These are phyloP conservation scores for Indicator maculatus DNA, from an alignment of 2,113 vertebrate genomes.

Conservation along the genomic window DNA sequence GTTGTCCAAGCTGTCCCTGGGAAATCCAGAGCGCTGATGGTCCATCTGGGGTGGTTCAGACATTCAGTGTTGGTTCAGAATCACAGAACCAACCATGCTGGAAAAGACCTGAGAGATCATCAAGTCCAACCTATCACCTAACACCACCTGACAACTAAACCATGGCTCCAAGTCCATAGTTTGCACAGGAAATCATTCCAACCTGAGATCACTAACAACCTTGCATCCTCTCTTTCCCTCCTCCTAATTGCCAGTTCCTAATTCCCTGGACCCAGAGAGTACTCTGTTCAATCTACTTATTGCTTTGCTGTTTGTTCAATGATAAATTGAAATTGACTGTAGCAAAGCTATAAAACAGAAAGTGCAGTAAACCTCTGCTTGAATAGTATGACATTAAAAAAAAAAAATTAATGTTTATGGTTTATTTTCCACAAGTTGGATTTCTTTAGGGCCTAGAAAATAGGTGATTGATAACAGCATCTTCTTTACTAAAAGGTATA, in stretches of 20 bases:
- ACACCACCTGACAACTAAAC: too few relatives aligned
- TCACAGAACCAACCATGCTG: too few relatives aligned
- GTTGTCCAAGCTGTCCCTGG: neutral
- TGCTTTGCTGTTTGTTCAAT: neutral
- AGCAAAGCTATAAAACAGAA: neutral
- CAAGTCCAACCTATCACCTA: too few relatives aligned
- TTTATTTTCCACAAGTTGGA: neutral
- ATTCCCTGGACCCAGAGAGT: neutral
- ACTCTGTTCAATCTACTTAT: neutral
- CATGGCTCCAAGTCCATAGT: neutral
- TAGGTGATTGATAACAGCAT: neutral
- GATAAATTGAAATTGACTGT: neutral
- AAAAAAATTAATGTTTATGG: neutral
- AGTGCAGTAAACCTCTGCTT: neutral
- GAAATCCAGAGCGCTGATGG: neutral
- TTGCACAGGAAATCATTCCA: neutral
- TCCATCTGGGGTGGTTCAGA: neutral
- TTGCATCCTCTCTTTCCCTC: neutral
- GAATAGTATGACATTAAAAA: neutral
- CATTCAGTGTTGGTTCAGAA: neutral
- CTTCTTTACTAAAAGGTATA: neutral
- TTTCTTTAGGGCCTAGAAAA: neutral
- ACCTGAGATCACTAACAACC: neutral
- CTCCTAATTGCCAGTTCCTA: neutral
- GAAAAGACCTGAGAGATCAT: too few relatives aligned